These are phyloP conservation scores for Euproctis similis DNA, from an alignment of 2,888 invertebrate genomes.

Conservation along the genomic window DNA sequence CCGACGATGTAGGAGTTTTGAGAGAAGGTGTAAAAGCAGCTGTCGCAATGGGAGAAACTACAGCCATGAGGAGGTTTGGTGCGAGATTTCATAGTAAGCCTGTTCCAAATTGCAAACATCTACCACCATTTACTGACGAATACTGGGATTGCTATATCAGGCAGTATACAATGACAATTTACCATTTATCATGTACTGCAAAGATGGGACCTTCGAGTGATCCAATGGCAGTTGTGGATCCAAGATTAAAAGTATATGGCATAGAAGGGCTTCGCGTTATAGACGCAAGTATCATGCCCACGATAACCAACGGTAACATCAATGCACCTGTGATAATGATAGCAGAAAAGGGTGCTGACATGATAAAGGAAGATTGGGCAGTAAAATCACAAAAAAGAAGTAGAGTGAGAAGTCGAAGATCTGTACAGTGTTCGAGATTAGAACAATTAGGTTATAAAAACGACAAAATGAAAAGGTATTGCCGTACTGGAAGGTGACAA, in stretches of 20 bases:
- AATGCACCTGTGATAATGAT: slow-evolving; percentile 93
- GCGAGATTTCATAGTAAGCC: slow-evolving; percentile 84
- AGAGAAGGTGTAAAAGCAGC: slow-evolving; percentile 92
- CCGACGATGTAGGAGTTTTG: slow-evolving; percentile 87
- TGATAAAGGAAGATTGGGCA: slow-evolving; percentile 84
- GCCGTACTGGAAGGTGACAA: slow-evolving; percentile 48
- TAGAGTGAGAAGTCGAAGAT: slow-evolving; percentile 35
- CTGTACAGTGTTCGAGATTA: slow-evolving; percentile 36
- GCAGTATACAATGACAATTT: slow-evolving; percentile 92
- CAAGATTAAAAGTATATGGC: slow-evolving; percentile 84
- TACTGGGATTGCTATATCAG: slow-evolving; percentile 91
- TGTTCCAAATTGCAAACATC: slow-evolving; percentile 88
- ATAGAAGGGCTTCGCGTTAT: slow-evolving; percentile 86
- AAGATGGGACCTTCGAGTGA: slow-evolving; percentile 89
- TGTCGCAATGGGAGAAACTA: slow-evolving; percentile 85
- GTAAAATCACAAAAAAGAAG: slow-evolving; percentile 34
- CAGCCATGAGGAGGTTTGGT: slow-evolving; percentile 86
- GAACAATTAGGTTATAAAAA: slow-evolving; percentile 30
- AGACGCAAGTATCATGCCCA: slow-evolving; percentile 92
- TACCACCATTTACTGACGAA: slow-evolving; percentile 85
- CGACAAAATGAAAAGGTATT: slow-evolving; percentile 26
- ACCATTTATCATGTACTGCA: slow-evolving; percentile 88
- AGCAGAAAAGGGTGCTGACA: slow-evolving; percentile 88
- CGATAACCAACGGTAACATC: slow-evolving; percentile 90
- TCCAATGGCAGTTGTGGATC: slow-evolving; percentile 88